phyloP scores from a whole-genome alignment of 2,113 vertebrate genomes.

The Oncorhynchus mykiss region DNA sequence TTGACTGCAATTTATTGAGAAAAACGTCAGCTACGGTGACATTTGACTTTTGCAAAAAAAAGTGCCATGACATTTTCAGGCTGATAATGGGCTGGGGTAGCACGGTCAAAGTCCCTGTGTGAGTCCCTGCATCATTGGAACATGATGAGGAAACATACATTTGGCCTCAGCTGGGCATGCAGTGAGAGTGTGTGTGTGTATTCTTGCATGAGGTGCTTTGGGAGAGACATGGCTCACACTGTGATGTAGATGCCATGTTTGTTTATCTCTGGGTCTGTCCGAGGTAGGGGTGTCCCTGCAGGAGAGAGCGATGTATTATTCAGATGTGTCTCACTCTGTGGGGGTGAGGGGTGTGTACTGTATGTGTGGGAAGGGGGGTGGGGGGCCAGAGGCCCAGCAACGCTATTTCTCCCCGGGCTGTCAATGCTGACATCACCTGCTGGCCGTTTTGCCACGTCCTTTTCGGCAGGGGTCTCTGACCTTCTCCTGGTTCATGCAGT shows the following conservation, averaged over 20 bases:
- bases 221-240: conserved; percentile 36
- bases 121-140: background rate
- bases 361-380: background rate
- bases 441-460: conserved; percentile 33
- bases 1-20: no score
- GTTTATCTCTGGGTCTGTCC: conserved; percentile 26
- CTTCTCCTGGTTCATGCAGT: conserved; percentile 42
- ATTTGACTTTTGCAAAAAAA: no score
- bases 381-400: conserved; percentile 55
- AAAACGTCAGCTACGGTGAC: no score
- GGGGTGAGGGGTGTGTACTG: conserved; percentile 32
- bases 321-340: conserved; percentile 53
- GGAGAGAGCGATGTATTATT: conserved; percentile 68
- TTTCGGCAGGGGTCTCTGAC: conserved; percentile 49
- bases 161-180: conserved; percentile 31
- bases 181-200: conserved; percentile 36
- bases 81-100: background rate
- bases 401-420: conserved; percentile 49
- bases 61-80: no score
- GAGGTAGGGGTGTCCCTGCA: conserved; percentile 43
- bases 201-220: conserved; percentile 30
- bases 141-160: background rate
- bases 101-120: background rate
- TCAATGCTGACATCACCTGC: conserved; percentile 50
- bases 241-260: conserved; percentile 47